Evolutionary conservation across 2,888 invertebrate genomes (phyloP), one percentile per base, ranked within the genome.

Genomic region (Epinotia brunnichana): DNA sequence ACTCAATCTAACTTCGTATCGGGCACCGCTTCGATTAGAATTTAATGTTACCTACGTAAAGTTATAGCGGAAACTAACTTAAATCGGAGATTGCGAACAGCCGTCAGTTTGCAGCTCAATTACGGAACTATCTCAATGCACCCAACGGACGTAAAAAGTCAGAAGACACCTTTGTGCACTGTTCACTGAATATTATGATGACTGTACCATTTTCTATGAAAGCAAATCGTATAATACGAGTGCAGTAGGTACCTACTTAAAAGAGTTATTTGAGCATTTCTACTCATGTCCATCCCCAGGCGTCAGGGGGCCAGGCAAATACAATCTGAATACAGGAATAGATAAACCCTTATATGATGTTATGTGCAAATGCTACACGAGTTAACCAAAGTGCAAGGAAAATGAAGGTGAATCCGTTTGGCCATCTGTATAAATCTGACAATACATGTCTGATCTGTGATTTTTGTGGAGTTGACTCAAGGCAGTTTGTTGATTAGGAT

Each of bases 281-380:
- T 44, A n/a, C 61, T 10, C 51, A 29, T 35, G 48, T 24, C 51
- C 11, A 10, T 35, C 35, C 51, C 29, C 39, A 53, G 19, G 53
- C 19, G 64, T 35, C 17, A 63, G 63, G 11, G n/a, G n/a, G n/a
- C n/a, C n/a, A n/a, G n/a, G 19, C 3, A 51, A 19, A 35, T 19
- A 21, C 19, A 64, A 64, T 64, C 35, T 51, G 35, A 53, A 63
- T 51, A 51, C 51, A 35, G 51, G 29, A 51, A 63, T 48, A 48
- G 35, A 63, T 5, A 48, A n/a, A 48, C 44, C 62, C 53, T 35
- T 35, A 39, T 17, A 19, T 64, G 53, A 64, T 39, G 44, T 61
- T 15, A 61, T 19, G 53, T 64, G 29, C 64, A 64, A 64, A 64
- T 64, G 35, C 64, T 35, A 39, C 44, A 39, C 19, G 35, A 64